A percentile compares a stretch with the other conserved stretches of the same genome.
These are phyloP conservation scores for Scaptomyza reducta DNA, from an alignment of 2,888 invertebrate genomes.

Conservation along the genomic window DNA sequence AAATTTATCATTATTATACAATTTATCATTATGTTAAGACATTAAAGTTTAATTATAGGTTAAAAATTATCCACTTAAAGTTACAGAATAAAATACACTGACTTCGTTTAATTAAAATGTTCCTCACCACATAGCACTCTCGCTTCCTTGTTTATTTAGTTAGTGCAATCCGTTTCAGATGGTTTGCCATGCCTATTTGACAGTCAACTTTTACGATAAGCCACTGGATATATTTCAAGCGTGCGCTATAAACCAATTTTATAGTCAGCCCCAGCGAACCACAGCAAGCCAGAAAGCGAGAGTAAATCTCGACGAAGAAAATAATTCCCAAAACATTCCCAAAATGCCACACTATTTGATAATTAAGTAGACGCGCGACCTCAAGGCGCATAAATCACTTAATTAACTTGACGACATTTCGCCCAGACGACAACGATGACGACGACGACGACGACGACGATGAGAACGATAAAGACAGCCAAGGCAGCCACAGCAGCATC, in stretches of 20 bases:
- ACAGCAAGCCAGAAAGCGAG: slow-evolving; percentile 9
- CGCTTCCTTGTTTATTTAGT: slow-evolving; percentile 1
- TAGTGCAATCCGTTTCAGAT: slow-evolving; percentile 33
- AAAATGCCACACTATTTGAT: slow-evolving; percentile 78
- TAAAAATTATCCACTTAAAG: no score
- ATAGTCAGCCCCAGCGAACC: slow-evolving; percentile 47
- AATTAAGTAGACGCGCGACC: slow-evolving; percentile 79
- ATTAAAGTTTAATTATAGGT: no score
- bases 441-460: slow-evolving; percentile 28
- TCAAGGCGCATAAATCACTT: slow-evolving; percentile 77
- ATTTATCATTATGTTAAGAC: no score
- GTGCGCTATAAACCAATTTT: slow-evolving; percentile 69
- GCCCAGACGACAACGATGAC: slow-evolving; percentile 49
- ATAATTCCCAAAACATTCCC: slow-evolving; percentile 76
- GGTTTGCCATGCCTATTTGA: slow-evolving; percentile 36
- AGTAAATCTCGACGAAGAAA: slow-evolving; percentile 52
- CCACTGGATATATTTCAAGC: slow-evolving; percentile 57
- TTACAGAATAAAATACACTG: no score
- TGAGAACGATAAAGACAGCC: slow-evolving; percentile 13
- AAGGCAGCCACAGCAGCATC: slow-evolving; percentile 1
- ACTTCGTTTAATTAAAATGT: slow-evolving; percentile 8
- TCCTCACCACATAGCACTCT: neutral
- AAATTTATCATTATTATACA: no score
- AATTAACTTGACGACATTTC: slow-evolving; percentile 79
- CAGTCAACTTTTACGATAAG: slow-evolving; percentile 48